Conservation (phyloP, 64 coral and sea anemone species). For the Stichodactyla helianthus region DNA sequence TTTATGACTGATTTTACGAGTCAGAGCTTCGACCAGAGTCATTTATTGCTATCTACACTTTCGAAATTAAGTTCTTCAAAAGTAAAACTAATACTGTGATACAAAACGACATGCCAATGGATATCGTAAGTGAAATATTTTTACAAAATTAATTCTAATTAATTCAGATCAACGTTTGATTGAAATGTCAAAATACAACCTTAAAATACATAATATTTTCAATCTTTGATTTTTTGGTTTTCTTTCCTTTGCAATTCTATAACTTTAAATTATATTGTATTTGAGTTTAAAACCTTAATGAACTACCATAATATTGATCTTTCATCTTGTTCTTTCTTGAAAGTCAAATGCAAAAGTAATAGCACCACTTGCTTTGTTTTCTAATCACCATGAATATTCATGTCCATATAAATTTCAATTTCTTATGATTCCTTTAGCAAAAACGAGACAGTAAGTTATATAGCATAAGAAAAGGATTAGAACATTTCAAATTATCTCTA, state of each 20-base stretch:
- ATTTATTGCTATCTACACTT: too few relatives aligned
- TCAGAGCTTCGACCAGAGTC: not conserved
- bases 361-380: not conserved
- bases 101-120: not conserved
- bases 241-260: not conserved
- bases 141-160: not conserved
- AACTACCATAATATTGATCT: not conserved
- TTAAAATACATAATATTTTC: not conserved
- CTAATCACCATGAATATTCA: not conserved
- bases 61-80: too few relatives aligned
- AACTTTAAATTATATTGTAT: not conserved
- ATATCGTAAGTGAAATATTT: not conserved
- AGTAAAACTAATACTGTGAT: too few relatives aligned
- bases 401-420: not conserved
- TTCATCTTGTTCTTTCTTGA: not conserved
- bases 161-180: not conserved
- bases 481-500: too few relatives aligned
- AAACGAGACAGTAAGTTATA: not conserved
- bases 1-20: not conserved
- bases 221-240: not conserved
- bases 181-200: not conserved
- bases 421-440: not conserved
- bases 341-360: not conserved
- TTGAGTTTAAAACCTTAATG: not conserved
- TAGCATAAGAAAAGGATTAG: too few relatives aligned